Percentiles rank a stretch among this genome's conserved stretches.
These are phyloP conservation scores for Chorisops tibialis DNA, from an alignment of 2,888 invertebrate genomes.

Conservation along the genomic window DNA sequence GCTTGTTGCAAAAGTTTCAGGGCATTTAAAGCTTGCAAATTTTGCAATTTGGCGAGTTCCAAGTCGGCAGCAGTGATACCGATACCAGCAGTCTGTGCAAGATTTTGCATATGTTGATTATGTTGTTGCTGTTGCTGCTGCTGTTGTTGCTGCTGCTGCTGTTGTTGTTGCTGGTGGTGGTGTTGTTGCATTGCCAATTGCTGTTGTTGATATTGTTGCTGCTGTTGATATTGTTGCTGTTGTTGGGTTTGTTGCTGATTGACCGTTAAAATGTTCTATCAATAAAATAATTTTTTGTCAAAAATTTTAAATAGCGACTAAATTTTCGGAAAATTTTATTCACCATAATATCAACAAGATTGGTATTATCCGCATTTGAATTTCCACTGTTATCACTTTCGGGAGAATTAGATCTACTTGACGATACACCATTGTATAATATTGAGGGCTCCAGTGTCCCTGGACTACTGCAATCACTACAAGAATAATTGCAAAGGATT, in stretches of 20 bases:
- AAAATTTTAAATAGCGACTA: too few relatives aligned
- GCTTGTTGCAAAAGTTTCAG: conserved; percentile 46
- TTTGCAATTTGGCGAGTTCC: conserved; percentile 47
- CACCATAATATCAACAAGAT: conserved; percentile 49
- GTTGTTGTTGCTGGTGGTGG: conserved; percentile 35
- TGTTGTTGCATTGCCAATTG: conserved; percentile 32
- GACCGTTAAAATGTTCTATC: conserved; percentile 45
- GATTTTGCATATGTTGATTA: conserved; percentile 33
- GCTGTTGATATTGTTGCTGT: conserved; percentile 40
- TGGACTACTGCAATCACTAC: conserved; percentile 46
- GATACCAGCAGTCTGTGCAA: conserved; percentile 35
- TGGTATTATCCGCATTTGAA: conserved; percentile 44
- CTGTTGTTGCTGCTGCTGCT: conserved; percentile 33
- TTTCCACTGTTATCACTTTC: conserved; percentile 50
- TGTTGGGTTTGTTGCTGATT: conserved; percentile 36
- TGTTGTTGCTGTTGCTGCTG: conserved; percentile 31
- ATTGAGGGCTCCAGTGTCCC: conserved; percentile 29
- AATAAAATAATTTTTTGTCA: background rate
- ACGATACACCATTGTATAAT: conserved; percentile 36
- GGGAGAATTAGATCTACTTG: conserved; percentile 50
- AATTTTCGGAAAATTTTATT: conserved; percentile 31
- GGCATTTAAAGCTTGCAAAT: conserved; percentile 47
- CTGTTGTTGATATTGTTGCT: conserved; percentile 38
- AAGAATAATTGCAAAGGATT: conserved; percentile 25
- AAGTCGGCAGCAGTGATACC: conserved; percentile 43